phyloP scores from a whole-genome alignment of 92 coral and sea anemone genomes.

The Galaxea fascicularis region DNA sequence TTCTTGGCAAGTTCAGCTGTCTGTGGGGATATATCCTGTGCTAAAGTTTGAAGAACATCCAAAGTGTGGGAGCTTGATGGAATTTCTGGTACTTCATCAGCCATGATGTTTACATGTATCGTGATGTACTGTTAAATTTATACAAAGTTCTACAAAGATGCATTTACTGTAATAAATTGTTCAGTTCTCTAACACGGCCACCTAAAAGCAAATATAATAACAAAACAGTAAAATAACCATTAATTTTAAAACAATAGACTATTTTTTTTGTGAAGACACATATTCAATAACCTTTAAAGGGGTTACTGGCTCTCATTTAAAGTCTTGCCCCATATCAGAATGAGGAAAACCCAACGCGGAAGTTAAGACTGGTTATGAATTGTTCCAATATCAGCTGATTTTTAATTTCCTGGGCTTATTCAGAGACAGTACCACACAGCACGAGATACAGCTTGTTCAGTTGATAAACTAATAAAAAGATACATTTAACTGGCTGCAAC shows the following conservation, averaged over 20 bases:
- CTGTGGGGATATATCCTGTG: conserved; percentile 48
- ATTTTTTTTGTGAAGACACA: no score
- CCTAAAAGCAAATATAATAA: background rate
- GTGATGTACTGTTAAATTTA: no score
- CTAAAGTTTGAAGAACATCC: conserved; percentile 30
- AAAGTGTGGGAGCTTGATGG: background rate
- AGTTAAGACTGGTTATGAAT: background rate
- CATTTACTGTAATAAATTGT: no score
- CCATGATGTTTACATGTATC: conserved; percentile 7
- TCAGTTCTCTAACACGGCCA: background rate
- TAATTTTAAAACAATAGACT: no score
- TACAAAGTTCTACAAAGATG: no score
- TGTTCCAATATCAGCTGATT: background rate
- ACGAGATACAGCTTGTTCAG: background rate
- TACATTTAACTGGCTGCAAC: no score
- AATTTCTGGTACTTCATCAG: background rate
- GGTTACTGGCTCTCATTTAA: background rate
- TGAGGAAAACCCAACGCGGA: background rate
- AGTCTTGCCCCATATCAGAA: background rate
- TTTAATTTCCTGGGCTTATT: background rate
- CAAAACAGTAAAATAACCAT: no score
- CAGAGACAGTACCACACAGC: background rate
- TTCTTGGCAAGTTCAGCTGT: conserved; percentile 22
- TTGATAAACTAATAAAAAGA: no score
- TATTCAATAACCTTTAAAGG: no score